Percentiles rank a stretch among this genome's conserved stretches.
These are phyloP conservation scores for Pterocles gutturalis DNA, from an alignment of 2,113 vertebrate genomes.

Conservation along the genomic window DNA sequence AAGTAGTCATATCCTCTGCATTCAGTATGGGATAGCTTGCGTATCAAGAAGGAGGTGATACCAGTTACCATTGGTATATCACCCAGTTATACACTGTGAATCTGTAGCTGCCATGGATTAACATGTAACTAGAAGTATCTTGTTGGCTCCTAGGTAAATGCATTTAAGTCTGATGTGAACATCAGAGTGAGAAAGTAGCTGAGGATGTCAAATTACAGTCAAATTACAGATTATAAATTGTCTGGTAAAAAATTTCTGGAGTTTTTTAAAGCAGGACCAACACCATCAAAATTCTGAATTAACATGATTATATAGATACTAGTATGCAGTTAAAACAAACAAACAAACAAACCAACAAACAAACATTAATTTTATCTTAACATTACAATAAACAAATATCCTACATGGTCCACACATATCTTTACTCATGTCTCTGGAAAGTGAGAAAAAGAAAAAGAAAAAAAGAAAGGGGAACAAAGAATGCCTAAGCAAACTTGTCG, in stretches of 20 bases:
- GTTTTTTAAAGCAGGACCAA: background rate
- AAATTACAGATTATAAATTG: background rate
- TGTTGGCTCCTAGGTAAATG: background rate
- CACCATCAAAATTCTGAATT: background rate
- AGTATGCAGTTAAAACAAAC: background rate
- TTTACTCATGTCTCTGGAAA: background rate
- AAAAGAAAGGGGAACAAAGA: accelerated
- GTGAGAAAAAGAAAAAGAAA: background rate
- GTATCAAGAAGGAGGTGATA: background rate
- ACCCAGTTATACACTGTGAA: background rate
- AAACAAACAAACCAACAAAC: too few species aligned
- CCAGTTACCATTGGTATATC: background rate
- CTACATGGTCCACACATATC: background rate
- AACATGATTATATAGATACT: background rate
- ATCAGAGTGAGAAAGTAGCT: background rate
- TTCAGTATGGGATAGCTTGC: background rate
- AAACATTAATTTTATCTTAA: background rate
- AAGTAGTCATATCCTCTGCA: background rate
- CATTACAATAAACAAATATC: background rate
- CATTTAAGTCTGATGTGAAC: background rate
- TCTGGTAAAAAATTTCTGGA: background rate
- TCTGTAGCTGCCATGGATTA: background rate
- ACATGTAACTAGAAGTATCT: background rate
- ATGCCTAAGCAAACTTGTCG: background rate
- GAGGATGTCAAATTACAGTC: background rate